phyloP scores from a whole-genome alignment of 2,888 invertebrate genomes.

The Cephus rjabovi region DNA sequence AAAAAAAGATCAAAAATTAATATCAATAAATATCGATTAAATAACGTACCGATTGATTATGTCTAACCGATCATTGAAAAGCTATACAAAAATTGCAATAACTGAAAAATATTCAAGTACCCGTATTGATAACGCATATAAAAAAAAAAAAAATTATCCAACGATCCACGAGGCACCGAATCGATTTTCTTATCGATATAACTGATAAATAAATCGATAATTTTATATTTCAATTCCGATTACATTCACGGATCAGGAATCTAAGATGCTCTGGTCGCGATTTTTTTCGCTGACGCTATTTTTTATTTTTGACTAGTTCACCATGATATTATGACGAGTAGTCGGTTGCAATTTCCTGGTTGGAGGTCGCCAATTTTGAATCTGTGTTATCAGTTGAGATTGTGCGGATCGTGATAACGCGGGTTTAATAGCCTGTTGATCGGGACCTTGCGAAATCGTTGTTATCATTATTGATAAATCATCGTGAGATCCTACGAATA shows the following conservation, averaged over 20 bases:
- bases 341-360: not conserved
- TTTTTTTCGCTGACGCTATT: not conserved
- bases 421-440: not conserved
- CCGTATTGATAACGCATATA: not conserved
- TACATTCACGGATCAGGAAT: no score
- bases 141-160: not conserved
- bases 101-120: not conserved
- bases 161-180: not conserved
- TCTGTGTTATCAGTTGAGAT: not conserved
- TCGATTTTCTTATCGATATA: not conserved
- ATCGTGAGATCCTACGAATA: not conserved
- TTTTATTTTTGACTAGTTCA: not conserved
- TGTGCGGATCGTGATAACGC: not conserved
- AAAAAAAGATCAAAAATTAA: not conserved
- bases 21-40: not conserved
- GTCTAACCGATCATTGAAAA: not conserved
- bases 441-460: not conserved
- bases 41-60: no score
- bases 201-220: not conserved
- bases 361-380: not conserved
- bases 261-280: not conserved
- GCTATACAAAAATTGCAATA: not conserved
- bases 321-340: not conserved
- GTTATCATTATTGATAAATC: not conserved
- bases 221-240: not conserved